A percentile compares a stretch with the other conserved stretches of the same genome.
These are phyloP conservation scores for Penelope pileata DNA, from an alignment of 2,113 vertebrate species.

Conservation along the genomic window DNA sequence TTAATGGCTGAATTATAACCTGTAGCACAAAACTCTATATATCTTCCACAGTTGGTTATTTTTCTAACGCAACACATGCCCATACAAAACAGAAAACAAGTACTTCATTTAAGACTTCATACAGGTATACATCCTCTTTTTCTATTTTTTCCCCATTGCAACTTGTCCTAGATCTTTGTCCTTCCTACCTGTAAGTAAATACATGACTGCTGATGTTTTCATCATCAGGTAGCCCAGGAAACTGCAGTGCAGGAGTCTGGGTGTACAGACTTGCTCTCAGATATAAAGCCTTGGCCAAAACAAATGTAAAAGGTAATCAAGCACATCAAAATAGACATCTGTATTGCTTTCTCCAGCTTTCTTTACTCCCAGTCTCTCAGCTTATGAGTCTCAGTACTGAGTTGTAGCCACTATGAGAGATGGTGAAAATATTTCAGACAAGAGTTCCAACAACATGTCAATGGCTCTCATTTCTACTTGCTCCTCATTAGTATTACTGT, in stretches of 20 bases:
- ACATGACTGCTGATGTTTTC: neutral
- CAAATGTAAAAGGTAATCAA: neutral
- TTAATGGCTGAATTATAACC: neutral
- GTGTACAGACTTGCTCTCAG: neutral
- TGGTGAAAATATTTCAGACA: conserved; percentile 26
- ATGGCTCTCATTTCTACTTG: conserved; percentile 30
- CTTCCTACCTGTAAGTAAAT: neutral
- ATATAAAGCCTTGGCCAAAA: neutral
- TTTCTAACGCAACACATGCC: neutral
- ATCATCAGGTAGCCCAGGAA: neutral
- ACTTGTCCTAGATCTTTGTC: neutral
- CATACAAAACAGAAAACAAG: neutral
- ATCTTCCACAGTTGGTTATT: neutral
- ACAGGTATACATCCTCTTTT: neutral
- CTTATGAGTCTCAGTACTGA: neutral
- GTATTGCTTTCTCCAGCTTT: neutral
- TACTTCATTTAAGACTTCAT: neutral
- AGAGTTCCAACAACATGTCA: conserved; percentile 43
- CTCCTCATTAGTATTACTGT: conserved; percentile 57
- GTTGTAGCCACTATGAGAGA: neutral
- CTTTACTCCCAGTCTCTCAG: neutral
- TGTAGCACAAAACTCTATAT: neutral
- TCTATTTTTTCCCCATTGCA: neutral
- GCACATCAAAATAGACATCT: neutral
- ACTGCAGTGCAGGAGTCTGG: neutral